Conservation (phyloP, 2,888 invertebrate species). For the Proisotoma minuta region DNA sequence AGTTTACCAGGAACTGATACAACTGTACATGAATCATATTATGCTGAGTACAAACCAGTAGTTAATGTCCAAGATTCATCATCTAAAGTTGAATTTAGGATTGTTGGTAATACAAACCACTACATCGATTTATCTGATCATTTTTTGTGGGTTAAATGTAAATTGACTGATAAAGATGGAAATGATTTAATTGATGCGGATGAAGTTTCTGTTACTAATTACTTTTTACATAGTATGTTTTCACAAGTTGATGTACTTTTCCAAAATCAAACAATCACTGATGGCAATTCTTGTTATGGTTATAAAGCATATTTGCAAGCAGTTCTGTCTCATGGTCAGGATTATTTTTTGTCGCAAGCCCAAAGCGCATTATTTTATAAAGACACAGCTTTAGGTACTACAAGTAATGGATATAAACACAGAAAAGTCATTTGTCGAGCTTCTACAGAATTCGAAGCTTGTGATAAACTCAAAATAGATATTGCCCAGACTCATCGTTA, state of each 20-base stretch:
- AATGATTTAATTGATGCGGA: slow-evolving; percentile 4
- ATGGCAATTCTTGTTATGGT: slow-evolving; percentile 21
- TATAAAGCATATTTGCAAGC: slow-evolving; percentile 29
- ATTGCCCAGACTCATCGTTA: slow-evolving; percentile 14
- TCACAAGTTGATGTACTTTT: slow-evolving; percentile 20
- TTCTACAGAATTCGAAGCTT: slow-evolving; percentile 13
- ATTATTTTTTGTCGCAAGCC: background rate
- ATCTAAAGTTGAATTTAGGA: slow-evolving; percentile 23
- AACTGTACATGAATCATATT: slow-evolving; percentile 14
- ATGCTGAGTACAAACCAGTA: slow-evolving; percentile 20
- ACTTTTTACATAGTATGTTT: background rate
- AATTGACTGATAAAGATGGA: slow-evolving; percentile 13
- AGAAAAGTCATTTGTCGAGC: background rate
- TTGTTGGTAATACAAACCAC: slow-evolving; percentile 17
- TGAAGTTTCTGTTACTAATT: slow-evolving; percentile 6
- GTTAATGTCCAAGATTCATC: slow-evolving; percentile 14
- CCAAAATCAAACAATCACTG: slow-evolving; percentile 14
- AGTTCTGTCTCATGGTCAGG: slow-evolving; percentile 11
- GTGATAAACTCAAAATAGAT: slow-evolving; percentile 16
- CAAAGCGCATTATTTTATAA: slow-evolving; percentile 19
- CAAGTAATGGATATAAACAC: slow-evolving; percentile 10
- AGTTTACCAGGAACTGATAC: slow-evolving; percentile 16
- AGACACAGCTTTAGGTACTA: slow-evolving; percentile 11
- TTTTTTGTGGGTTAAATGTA: slow-evolving; percentile 13
- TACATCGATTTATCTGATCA: slow-evolving; percentile 19